Percentiles rank a stretch among this genome's conserved stretches.
These are phyloP conservation scores for Elmis aenea DNA, from an alignment of 2,888 invertebrate species.

Conservation along the genomic window DNA sequence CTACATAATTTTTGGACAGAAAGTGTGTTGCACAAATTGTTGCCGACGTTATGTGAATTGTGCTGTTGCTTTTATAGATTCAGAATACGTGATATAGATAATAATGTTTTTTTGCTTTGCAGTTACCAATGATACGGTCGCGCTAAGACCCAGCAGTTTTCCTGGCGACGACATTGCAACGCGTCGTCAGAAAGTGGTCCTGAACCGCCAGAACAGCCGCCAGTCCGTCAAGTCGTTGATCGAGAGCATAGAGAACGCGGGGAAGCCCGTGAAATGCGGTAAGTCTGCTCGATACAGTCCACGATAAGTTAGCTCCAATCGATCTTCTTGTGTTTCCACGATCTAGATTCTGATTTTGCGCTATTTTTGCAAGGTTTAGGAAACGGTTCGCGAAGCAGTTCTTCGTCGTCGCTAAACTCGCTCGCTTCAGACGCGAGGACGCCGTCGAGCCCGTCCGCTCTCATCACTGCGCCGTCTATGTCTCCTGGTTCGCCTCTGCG, in stretches of 20 bases:
- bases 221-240: constrained; percentile 87
- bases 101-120: constrained; percentile 3
- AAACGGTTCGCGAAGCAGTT: constrained; percentile 59
- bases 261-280: constrained; percentile 60
- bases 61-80: no score
- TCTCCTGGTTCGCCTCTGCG: constrained; percentile 41
- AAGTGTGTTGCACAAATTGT: no score
- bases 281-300: no score
- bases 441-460: constrained; percentile 36
- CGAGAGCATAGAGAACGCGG: constrained; percentile 84
- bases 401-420: constrained; percentile 58
- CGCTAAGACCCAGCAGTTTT: constrained; percentile 52
- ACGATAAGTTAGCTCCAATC: not conserved
- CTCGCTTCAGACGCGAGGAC: constrained; percentile 48
- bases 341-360: no score
- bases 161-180: constrained; percentile 56
- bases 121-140: constrained; percentile 29
- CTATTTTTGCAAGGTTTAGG: constrained; percentile 39
- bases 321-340: constrained; percentile 5
- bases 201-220: constrained; percentile 65
- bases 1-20: no score
- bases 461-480: constrained; percentile 39
- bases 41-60: no score
- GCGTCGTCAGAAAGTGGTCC: constrained; percentile 52
- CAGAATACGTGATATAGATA: no score